Evolutionary conservation across 92 coral and sea anemone species (phyloP).

Genomic region (Phenganax subtilis): DNA sequence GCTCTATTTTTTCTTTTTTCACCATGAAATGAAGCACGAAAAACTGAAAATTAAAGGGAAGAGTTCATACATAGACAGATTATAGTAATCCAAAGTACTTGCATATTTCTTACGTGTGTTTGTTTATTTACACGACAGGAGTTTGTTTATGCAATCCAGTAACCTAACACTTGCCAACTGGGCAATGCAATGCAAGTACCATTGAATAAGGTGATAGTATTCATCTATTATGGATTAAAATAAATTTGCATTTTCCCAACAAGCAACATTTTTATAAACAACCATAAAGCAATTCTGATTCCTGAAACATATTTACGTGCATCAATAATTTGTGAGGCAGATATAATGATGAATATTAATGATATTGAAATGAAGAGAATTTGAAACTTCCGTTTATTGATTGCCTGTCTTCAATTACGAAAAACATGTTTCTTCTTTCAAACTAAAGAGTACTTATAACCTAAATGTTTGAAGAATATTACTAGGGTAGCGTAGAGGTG

Average conservation of each 20-base stretch:
- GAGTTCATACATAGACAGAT: no score
- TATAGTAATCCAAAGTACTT: no score
- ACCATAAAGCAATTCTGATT: neutral
- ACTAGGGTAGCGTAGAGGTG: neutral
- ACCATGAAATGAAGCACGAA: no score
- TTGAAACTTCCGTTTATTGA: slow-evolving; percentile 20
- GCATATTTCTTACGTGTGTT: no score
- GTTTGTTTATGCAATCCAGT: no score
- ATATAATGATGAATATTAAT: slow-evolving; percentile 6
- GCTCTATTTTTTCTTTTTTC: no score
- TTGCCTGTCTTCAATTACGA: slow-evolving; percentile 17
- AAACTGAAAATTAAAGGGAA: no score
- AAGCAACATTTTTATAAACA: neutral
- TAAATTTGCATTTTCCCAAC: neutral
- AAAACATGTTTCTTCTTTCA: neutral
- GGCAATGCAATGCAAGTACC: no score
- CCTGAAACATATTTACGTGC: neutral
- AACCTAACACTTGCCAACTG: no score
- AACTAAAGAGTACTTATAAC: neutral
- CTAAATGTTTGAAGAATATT: neutral
- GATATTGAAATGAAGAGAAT: slow-evolving; percentile 6
- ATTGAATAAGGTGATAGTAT: no score
- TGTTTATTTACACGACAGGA: no score
- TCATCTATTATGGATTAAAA: no score
- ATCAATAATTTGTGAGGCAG: slow-evolving; percentile 5